phyloP scores from a whole-genome alignment of 2,797 vertebrate species.

The Danio aesculapii region DNA sequence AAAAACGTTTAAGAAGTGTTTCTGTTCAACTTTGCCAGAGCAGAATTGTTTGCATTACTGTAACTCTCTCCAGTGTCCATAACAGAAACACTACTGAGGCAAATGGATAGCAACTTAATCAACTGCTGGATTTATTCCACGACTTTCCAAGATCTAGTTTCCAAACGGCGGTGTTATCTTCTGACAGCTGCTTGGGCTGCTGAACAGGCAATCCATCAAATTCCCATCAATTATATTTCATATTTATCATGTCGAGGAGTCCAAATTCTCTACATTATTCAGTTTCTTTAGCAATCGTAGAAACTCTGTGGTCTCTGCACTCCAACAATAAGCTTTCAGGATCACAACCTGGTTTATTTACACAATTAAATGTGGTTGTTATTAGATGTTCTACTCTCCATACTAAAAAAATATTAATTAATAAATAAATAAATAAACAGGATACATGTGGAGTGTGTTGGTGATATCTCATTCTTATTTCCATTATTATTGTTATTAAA shows the following conservation, averaged over 20 bases:
- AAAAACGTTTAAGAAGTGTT: neutral
- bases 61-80: neutral
- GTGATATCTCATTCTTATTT: too few relatives aligned
- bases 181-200: slow-evolving; percentile 1
- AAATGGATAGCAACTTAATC: slow-evolving; percentile 13
- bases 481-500: too few relatives aligned
- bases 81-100: neutral
- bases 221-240: slow-evolving; percentile 35
- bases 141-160: slow-evolving; percentile 16
- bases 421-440: too few relatives aligned
- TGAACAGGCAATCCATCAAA: slow-evolving; percentile 42
- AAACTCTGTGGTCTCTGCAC: neutral
- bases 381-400: neutral
- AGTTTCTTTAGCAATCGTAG: neutral
- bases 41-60: neutral
- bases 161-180: slow-evolving; percentile 19
- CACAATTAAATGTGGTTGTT: neutral
- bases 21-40: neutral
- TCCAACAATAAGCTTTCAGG: neutral
- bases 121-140: slow-evolving; percentile 18
- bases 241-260: slow-evolving; percentile 33
- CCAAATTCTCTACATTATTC: neutral
- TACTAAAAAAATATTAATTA: too few relatives aligned
- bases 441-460: too few relatives aligned
- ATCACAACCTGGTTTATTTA: neutral